Percentiles rank a stretch among this genome's conserved stretches.
Evolutionary conservation across 2,113 vertebrate species (phyloP).

Genomic region (Candoia aspera): DNA sequence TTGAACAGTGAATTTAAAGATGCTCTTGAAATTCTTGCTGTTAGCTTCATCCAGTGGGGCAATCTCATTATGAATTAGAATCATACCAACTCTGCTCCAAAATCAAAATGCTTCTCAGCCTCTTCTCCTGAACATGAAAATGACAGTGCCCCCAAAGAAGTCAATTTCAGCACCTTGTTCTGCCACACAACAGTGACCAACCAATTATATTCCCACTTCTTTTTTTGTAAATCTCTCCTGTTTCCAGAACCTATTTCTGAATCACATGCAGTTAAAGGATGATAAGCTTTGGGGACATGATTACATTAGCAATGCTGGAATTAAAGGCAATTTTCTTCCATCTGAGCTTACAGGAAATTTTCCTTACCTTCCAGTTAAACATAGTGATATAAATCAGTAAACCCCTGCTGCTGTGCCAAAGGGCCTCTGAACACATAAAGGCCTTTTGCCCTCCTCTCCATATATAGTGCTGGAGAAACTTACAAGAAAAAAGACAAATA

Average conservation of each 20-base stretch:
- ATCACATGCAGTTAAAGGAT: rapidly evolving
- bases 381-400: neutral
- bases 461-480: neutral
- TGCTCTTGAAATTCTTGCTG: neutral
- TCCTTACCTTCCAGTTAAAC: neutral
- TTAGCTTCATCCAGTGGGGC: neutral
- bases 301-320: neutral
- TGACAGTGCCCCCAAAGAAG: neutral
- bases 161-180: neutral
- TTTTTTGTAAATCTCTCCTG: neutral
- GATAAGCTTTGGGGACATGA: neutral
- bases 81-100: neutral
- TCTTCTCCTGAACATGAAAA: neutral
- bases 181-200: neutral
- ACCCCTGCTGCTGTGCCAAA: neutral
- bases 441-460: neutral
- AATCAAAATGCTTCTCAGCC: neutral
- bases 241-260: neutral
- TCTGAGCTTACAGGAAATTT: neutral
- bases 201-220: neutral
- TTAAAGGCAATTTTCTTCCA: neutral
- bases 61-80: neutral
- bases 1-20: neutral
- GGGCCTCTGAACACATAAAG: neutral
- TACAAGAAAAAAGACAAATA: neutral